Evolutionary conservation across 1,140 invertebrate genomes (phyloP).

Genomic region (Tribolium madens): DNA sequence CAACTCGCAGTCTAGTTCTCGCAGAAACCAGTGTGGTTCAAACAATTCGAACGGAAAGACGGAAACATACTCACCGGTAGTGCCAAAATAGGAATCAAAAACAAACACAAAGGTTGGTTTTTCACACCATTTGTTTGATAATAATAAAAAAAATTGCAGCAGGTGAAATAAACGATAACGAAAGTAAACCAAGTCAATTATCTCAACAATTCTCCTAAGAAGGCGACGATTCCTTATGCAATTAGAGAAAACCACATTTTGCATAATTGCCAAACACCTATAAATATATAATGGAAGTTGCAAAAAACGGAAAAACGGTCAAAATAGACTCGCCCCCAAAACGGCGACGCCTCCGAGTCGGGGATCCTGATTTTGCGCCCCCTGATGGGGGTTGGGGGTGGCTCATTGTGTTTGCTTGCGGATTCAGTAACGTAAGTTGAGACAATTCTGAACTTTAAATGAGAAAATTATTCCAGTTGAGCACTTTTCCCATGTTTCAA

Average conservation of each 20-base stretch:
- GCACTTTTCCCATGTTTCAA: conserved; percentile 73
- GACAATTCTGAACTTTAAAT: neutral
- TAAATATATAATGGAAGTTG: neutral
- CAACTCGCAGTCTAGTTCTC: neutral
- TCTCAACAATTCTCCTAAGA: neutral
- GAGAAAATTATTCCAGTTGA: conserved; percentile 69
- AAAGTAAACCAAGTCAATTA: neutral
- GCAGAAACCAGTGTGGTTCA: neutral
- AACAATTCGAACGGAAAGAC: neutral
- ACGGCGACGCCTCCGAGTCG: conserved; percentile 52
- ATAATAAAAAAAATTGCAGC: neutral
- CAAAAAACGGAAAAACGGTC: conserved; percentile 7
- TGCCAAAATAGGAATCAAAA: neutral
- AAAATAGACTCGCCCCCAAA: conserved; percentile 39
- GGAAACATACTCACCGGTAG: neutral
- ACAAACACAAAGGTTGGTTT: neutral
- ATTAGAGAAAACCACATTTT: neutral
- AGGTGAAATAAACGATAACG: neutral
- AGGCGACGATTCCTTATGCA: neutral
- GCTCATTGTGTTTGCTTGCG: conserved; percentile 74
- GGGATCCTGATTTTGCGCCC: conserved; percentile 66
- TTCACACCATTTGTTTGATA: neutral
- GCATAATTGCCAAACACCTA: neutral
- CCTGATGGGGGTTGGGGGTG: conserved; percentile 80
- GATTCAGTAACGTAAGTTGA: conserved; percentile 72